Evolutionary conservation across 2,113 vertebrate species (phyloP).

Genomic region (Gopherus flavomarginatus): DNA sequence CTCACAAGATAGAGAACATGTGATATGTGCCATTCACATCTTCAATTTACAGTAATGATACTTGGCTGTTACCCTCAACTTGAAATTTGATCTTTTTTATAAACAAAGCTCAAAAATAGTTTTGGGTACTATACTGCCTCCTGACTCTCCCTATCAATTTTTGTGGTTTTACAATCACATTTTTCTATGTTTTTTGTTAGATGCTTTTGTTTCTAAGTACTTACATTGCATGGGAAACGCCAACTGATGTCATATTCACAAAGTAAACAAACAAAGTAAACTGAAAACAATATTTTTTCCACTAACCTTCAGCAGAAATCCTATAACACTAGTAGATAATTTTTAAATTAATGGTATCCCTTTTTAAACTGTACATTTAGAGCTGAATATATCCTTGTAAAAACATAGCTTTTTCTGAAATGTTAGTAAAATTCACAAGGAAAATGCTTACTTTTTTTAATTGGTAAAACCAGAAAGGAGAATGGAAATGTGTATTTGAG

Average conservation of each 20-base stretch:
- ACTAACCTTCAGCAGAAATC: not conserved
- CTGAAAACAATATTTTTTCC: not conserved
- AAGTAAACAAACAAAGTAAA: not conserved
- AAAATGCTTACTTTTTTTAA: not conserved
- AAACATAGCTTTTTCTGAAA: not conserved
- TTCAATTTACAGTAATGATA: not conserved
- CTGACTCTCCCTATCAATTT: not conserved
- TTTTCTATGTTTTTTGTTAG: not conserved
- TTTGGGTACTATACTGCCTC: not conserved
- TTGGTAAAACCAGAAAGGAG: not conserved
- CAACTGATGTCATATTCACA: not conserved
- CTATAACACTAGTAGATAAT: not conserved
- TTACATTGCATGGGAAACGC: not conserved
- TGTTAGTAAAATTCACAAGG: too few relatives aligned
- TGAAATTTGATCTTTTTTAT: not conserved
- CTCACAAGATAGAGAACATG: not conserved
- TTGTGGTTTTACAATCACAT: not conserved
- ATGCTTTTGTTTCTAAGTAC: not conserved
- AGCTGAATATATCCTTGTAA: fast-evolving
- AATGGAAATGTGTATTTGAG: not conserved
- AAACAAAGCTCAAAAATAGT: not conserved
- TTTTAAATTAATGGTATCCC: not conserved
- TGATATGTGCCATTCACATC: not conserved
- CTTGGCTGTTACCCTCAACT: not conserved
- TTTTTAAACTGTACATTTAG: not conserved